Percentiles rank a stretch among this genome's conserved stretches.
These are phyloP conservation scores for Cepphus grylle DNA, from an alignment of 2,113 vertebrate species.

Conservation along the genomic window DNA sequence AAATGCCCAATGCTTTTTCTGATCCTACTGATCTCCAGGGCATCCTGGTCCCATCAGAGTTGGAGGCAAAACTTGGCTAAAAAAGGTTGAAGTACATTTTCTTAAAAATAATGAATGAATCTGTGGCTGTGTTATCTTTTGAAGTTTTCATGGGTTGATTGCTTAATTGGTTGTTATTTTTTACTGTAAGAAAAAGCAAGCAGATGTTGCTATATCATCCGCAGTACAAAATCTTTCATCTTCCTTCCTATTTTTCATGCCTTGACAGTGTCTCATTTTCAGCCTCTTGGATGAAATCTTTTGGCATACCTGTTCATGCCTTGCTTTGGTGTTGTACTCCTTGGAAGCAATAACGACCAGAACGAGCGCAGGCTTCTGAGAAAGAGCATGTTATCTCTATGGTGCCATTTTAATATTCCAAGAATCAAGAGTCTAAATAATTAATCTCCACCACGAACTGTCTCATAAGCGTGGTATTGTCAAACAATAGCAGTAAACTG, in stretches of 20 bases:
- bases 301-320: background rate
- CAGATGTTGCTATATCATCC: background rate
- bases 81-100: background rate
- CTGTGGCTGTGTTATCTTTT: background rate
- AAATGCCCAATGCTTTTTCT: background rate
- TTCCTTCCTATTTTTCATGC: conserved; percentile 1
- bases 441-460: background rate
- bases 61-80: background rate
- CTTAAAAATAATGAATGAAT: background rate
- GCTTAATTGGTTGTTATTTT: background rate
- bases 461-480: background rate
- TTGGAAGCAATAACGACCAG: background rate
- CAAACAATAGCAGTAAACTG: background rate
- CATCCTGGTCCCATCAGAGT: background rate
- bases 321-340: background rate
- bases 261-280: background rate
- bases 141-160: background rate
- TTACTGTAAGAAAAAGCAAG: background rate
- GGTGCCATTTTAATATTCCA: background rate
- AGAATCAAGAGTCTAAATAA: conserved; percentile 14
- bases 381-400: background rate
- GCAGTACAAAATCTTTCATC: background rate
- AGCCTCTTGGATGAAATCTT: background rate
- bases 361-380: background rate
- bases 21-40: background rate